Conservation (phyloP, 1,140 invertebrate species). For the Polypedilum vanderplanki region DNA sequence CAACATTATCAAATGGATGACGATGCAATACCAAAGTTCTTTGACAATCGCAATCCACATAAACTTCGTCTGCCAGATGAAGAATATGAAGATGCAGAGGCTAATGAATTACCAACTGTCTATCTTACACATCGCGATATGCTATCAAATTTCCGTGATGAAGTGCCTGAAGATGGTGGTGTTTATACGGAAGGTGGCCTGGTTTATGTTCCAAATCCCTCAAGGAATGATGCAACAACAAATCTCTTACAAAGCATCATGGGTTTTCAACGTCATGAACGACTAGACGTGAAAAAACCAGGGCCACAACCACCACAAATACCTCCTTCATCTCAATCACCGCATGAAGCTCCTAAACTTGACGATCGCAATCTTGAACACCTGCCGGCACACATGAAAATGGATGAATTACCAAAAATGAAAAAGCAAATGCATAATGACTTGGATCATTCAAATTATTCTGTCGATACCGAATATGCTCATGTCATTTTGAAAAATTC, state of each 20-base stretch:
- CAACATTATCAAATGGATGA: slow-evolving; percentile 23
- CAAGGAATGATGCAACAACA: slow-evolving; percentile 36
- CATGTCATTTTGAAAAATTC: slow-evolving; percentile 44
- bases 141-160: slow-evolving; percentile 26
- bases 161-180: slow-evolving; percentile 33
- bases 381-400: slow-evolving; percentile 41
- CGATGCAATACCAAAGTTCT: not conserved
- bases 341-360: slow-evolving; percentile 34
- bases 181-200: slow-evolving; percentile 59
- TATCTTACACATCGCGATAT: slow-evolving; percentile 28
- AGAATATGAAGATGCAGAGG: not conserved
- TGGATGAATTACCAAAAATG: slow-evolving; percentile 38
- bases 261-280: slow-evolving; percentile 76
- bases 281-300: slow-evolving; percentile 91
- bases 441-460: slow-evolving; percentile 43
- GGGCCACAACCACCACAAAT: slow-evolving; percentile 63
- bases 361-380: slow-evolving; percentile 37
- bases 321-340: slow-evolving; percentile 46
- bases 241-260: slow-evolving; percentile 42
- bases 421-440: slow-evolving; percentile 42
- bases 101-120: slow-evolving; percentile 21
- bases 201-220: slow-evolving; percentile 45
- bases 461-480: slow-evolving; percentile 44
- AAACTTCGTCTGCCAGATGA: not conserved
- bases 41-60: not conserved